phyloP scores from a whole-genome alignment of 1,140 invertebrate species.

The Macrobrachium rosenbergii region DNA sequence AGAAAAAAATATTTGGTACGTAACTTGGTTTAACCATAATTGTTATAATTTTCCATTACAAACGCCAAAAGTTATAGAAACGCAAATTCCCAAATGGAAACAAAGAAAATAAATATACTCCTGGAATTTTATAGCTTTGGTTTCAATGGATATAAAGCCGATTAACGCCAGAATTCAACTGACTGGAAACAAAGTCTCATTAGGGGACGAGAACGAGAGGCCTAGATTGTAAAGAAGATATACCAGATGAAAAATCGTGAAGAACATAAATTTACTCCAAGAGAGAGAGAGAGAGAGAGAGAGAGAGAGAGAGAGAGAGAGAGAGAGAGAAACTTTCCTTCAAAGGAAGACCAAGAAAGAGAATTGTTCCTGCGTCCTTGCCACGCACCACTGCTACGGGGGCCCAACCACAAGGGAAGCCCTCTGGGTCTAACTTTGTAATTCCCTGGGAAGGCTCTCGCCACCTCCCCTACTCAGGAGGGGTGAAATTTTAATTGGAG shows the following conservation, averaged over 20 bases:
- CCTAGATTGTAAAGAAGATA: neutral
- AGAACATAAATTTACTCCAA: neutral
- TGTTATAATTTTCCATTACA: too few species aligned
- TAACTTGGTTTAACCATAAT: too few species aligned
- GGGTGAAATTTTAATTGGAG: conserved; percentile 47
- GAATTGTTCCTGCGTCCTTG: neutral
- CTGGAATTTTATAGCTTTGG: too few species aligned
- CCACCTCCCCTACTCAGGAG: conserved; percentile 9
- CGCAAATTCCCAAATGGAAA: too few species aligned
- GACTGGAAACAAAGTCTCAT: too few species aligned
- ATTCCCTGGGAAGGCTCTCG: neutral
- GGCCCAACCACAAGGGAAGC: too few species aligned
- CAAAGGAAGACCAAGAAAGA: neutral
- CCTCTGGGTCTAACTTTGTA: neutral
- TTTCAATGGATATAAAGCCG: too few species aligned
- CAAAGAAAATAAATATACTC: too few species aligned
- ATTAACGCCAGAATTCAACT: too few species aligned
- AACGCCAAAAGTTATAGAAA: too few species aligned
- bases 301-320: conserved; percentile 23
- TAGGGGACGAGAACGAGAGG: neutral
- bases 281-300: conserved; percentile 27
- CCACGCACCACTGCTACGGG: neutral
- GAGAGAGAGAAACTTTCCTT: neutral
- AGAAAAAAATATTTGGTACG: too few species aligned
- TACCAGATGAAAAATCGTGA: neutral